Percentiles rank a stretch among this genome's conserved stretches.
These are phyloP conservation scores for Nowickia ferox DNA, from an alignment of 2,888 invertebrate species.

Conservation along the genomic window DNA sequence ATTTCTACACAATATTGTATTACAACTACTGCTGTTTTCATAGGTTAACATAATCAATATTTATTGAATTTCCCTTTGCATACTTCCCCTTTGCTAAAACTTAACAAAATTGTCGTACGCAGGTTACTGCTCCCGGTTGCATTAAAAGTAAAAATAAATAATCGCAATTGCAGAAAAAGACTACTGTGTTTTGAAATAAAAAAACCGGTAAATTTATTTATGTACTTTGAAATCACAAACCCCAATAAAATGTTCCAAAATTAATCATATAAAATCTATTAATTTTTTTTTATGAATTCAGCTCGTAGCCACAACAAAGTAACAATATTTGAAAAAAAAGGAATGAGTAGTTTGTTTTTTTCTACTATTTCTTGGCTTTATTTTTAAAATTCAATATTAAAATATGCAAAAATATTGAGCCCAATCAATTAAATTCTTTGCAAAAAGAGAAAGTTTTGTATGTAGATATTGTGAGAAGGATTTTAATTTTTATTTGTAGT, in stretches of 20 bases:
- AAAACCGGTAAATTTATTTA: slow-evolving; percentile 61
- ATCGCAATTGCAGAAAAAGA: not conserved
- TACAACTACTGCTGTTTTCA: too few relatives aligned
- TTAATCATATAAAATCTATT: slow-evolving; percentile 27
- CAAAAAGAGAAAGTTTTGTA: too few relatives aligned
- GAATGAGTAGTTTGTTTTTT: too few relatives aligned
- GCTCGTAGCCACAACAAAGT: not conserved
- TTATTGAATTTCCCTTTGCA: not conserved
- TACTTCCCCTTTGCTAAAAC: slow-evolving; percentile 23
- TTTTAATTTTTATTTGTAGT: too few relatives aligned
- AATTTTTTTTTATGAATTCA: not conserved
- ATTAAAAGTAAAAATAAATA: slow-evolving; percentile 30
- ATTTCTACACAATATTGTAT: too few relatives aligned
- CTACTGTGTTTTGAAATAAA: slow-evolving; percentile 2
- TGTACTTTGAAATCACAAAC: slow-evolving; percentile 34
- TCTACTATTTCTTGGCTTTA: not conserved
- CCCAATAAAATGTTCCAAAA: slow-evolving; percentile 35
- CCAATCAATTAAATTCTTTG: too few relatives aligned
- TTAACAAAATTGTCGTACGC: not conserved
- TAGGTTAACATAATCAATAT: too few relatives aligned
- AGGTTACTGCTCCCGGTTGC: slow-evolving; percentile 69
- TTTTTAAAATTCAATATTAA: too few relatives aligned
- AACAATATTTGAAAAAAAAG: not conserved
- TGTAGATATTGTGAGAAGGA: too few relatives aligned
- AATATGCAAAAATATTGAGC: too few relatives aligned